phyloP scores from a whole-genome alignment of 2,888 invertebrate genomes.

The Muschampia plurimacula region DNA sequence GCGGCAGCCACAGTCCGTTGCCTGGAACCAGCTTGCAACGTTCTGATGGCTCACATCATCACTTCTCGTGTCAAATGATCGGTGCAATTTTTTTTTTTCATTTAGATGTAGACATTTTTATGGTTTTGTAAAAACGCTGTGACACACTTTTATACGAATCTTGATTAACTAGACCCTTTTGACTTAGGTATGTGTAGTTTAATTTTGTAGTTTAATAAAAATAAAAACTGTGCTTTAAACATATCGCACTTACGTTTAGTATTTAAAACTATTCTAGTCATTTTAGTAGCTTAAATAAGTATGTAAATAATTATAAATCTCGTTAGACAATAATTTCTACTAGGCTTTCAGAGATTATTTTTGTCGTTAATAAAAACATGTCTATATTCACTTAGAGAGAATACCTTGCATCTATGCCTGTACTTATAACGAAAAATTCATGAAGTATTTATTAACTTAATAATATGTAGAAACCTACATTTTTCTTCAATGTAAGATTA shows the following conservation, averaged over 20 bases:
- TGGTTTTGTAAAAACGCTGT: no score
- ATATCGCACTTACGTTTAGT: not conserved
- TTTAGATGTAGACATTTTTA: no score
- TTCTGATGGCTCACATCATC: no score
- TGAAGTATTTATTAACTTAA: not conserved
- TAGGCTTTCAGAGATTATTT: conserved; percentile 12
- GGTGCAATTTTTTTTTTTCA: no score
- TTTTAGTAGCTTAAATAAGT: not conserved
- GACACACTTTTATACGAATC: no score
- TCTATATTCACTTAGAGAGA: not conserved
- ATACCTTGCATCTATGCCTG: not conserved
- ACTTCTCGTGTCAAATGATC: no score
- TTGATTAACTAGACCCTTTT: no score
- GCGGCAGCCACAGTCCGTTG: no score
- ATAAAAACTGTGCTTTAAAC: not conserved
- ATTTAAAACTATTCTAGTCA: conserved; percentile 15
- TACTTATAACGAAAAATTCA: conserved; percentile 1
- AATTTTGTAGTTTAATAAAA: no score
- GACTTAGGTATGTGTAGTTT: no score
- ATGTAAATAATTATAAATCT: conserved; percentile 20
- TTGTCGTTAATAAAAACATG: not conserved
- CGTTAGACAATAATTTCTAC: conserved; percentile 22
- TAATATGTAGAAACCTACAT: not conserved
- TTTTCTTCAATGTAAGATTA: conserved; percentile 3
- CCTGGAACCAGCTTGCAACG: no score